Evolutionary conservation across 2,113 vertebrate genomes (phyloP).

Genomic region (Circaetus cinerascens): DNA sequence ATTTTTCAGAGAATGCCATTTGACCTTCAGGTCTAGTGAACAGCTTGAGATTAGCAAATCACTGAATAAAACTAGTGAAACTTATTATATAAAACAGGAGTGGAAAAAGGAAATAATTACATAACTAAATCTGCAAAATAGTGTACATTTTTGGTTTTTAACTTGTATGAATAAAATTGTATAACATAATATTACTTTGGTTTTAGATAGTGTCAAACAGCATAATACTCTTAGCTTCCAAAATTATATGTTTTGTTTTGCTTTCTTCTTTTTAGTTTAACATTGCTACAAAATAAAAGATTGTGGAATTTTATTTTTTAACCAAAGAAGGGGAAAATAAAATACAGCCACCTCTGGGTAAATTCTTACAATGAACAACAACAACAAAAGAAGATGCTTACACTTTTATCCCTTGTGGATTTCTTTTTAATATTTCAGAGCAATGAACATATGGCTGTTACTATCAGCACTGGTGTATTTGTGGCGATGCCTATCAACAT

Average conservation of each 20-base stretch:
- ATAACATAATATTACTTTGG: background rate
- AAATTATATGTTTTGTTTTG: background rate
- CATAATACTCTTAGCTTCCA: background rate
- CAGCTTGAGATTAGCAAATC: background rate
- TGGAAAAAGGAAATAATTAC: background rate
- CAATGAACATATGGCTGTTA: constrained; percentile 38
- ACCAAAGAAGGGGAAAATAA: background rate
- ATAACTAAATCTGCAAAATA: background rate
- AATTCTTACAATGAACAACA: background rate
- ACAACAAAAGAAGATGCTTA: background rate
- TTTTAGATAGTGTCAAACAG: background rate
- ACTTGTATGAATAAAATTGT: background rate
- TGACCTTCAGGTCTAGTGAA: background rate
- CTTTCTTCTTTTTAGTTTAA: background rate
- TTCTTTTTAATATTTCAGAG: constrained; percentile 60
- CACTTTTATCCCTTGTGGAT: constrained; percentile 41
- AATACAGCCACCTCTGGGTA: background rate
- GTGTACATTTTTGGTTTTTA: background rate
- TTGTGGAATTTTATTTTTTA: background rate
- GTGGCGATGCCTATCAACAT: constrained; percentile 79
- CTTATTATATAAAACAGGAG: background rate
- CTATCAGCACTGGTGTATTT: constrained; percentile 59
- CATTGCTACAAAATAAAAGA: background rate
- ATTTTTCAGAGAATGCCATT: background rate
- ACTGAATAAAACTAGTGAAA: background rate